Evolutionary conservation across 2,888 invertebrate genomes (phyloP).

Genomic region (Trissolcus japonicus): DNA sequence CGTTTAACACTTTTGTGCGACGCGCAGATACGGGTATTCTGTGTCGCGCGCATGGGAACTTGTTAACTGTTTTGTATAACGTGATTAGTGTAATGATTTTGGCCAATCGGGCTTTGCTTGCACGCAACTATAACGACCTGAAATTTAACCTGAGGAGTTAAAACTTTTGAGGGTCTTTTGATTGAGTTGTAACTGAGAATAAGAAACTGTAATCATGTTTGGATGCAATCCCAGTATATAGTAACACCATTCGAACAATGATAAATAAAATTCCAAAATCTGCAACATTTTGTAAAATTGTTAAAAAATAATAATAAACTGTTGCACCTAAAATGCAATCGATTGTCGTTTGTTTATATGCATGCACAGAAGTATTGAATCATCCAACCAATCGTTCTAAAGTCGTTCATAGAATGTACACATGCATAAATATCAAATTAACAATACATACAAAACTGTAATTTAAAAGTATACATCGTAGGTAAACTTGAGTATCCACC

Average conservation of each 20-base stretch:
- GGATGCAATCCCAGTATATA: too few relatives aligned
- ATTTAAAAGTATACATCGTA: background rate
- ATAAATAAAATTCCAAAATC: too few relatives aligned
- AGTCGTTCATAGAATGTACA: background rate
- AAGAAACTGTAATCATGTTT: too few relatives aligned
- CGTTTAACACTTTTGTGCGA: constrained; percentile 74
- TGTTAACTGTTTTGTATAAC: constrained; percentile 73
- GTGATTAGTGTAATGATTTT: constrained; percentile 66
- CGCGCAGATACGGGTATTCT: constrained; percentile 72
- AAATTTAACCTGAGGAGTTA: background rate
- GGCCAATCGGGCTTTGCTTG: constrained; percentile 42
- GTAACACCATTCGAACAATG: too few relatives aligned
- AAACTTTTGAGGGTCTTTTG: too few relatives aligned
- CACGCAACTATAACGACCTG: constrained; percentile 1
- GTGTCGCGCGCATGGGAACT: constrained; percentile 68
- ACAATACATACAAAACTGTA: background rate
- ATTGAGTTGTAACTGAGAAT: too few relatives aligned
- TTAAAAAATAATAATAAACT: too few relatives aligned
- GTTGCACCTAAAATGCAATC: too few relatives aligned
- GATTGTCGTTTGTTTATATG: background rate
- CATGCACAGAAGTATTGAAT: background rate
- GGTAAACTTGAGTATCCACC: too few relatives aligned
- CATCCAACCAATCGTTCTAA: background rate
- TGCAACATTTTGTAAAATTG: too few relatives aligned
- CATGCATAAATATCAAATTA: background rate